Percentiles rank a stretch among this genome's conserved stretches.
phyloP scores from a whole-genome alignment of 2,113 vertebrate species.

The Ia io region DNA sequence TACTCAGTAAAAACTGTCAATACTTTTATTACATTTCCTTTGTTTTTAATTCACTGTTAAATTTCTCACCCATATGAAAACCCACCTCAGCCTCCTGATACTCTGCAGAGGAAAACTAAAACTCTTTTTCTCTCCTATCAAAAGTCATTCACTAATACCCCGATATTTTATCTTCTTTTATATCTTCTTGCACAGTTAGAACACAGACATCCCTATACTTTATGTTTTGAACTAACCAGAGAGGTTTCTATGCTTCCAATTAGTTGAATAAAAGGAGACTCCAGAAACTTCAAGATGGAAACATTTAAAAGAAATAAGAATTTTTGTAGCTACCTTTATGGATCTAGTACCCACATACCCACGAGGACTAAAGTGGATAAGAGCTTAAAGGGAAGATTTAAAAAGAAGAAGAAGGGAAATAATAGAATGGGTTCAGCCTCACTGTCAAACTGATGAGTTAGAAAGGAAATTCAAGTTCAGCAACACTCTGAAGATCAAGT shows the following conservation, averaged over 20 bases:
- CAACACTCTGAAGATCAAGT: neutral
- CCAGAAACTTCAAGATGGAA: neutral
- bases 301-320: neutral
- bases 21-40: neutral
- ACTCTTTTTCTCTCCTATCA: neutral
- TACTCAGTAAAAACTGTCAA: neutral
- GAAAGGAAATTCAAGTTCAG: slow-evolving; percentile 7
- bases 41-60: neutral
- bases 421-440: neutral
- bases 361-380: neutral
- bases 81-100: neutral
- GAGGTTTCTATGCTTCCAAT: neutral
- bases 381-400: neutral
- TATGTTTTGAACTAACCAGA: neutral
- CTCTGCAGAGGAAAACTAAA: neutral
- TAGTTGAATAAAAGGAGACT: neutral
- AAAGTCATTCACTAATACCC: neutral
- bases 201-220: neutral
- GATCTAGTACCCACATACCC: neutral
- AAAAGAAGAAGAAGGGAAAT: neutral
- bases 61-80: neutral
- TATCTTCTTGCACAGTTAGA: neutral
- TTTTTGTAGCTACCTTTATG: neutral
- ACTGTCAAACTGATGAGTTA: neutral
- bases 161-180: neutral